Conservation (phyloP, 1,140 invertebrate species). For the Atta cephalotes region DNA sequence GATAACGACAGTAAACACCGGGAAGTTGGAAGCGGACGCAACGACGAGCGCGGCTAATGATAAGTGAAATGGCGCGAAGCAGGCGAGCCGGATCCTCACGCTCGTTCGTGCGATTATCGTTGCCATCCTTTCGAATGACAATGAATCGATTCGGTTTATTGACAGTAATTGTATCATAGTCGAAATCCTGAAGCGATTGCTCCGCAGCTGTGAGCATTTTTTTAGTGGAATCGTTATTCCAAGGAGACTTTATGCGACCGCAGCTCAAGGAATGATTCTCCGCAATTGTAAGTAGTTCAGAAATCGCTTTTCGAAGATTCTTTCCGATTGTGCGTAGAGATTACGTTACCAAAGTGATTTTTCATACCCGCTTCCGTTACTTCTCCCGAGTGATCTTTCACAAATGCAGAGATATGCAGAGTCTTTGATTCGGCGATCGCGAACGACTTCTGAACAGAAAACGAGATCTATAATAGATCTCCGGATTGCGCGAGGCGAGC, state of each 20-base stretch:
- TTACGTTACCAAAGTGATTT: constrained; percentile 10
- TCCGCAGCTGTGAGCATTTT: neutral
- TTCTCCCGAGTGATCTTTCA: neutral
- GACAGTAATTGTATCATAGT: neutral
- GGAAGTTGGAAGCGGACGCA: constrained; percentile 12
- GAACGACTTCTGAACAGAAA: neutral
- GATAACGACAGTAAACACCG: constrained; percentile 9
- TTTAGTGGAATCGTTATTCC: neutral
- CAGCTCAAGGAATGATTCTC: neutral
- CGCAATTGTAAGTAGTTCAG: neutral
- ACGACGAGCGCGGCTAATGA: neutral
- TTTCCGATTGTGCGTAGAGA: neutral
- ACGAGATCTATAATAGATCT: neutral
- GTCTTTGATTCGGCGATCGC: neutral
- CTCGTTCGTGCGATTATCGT: neutral
- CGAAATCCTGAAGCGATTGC: neutral
- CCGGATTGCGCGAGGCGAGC: neutral
- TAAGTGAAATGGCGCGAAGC: constrained; percentile 19
- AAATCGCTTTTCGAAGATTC: neutral
- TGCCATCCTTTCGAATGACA: neutral
- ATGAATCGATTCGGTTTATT: neutral
- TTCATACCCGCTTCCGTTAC: neutral
- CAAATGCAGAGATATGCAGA: neutral
- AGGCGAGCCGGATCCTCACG: constrained; percentile 39
- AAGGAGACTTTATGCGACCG: neutral